phyloP scores from a whole-genome alignment of 2,888 invertebrate genomes.

The Orthosia gracilis region DNA sequence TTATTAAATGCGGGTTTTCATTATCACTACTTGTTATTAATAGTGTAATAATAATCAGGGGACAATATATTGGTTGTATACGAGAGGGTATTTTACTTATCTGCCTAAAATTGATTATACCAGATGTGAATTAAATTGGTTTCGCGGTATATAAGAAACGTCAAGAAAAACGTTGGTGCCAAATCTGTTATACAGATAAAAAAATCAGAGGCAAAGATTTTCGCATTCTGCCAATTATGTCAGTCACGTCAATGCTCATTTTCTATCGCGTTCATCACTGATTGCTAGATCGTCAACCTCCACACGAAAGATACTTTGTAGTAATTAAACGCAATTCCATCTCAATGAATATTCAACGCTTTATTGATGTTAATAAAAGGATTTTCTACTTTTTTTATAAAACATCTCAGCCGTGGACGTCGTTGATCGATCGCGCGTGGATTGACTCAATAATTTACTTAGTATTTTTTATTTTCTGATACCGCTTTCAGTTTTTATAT shows the following conservation, averaged over 20 bases:
- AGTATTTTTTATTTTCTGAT: slow-evolving; percentile 54
- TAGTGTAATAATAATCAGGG: slow-evolving; percentile 57
- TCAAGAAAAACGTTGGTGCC: slow-evolving; percentile 14
- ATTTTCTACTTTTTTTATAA: slow-evolving; percentile 62
- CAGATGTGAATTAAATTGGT: not conserved
- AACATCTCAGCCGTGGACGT: slow-evolving; percentile 43
- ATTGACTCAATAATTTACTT: slow-evolving; percentile 65
- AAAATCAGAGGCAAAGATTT: slow-evolving; percentile 45
- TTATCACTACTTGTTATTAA: slow-evolving; percentile 54
- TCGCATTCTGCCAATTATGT: slow-evolving; percentile 58
- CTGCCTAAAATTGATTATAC: slow-evolving; percentile 12
- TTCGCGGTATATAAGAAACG: slow-evolving; percentile 13
- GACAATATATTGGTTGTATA: slow-evolving; percentile 30
- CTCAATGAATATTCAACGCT: slow-evolving; percentile 73
- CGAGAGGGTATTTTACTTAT: slow-evolving; percentile 6
- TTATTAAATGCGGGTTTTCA: slow-evolving; percentile 47
- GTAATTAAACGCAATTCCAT: slow-evolving; percentile 76
- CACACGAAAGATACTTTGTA: slow-evolving; percentile 67
- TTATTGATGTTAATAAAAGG: slow-evolving; percentile 66
- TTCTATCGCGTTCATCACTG: slow-evolving; percentile 59
- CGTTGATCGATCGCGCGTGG: slow-evolving; percentile 65
- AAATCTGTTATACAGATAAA: slow-evolving; percentile 20
- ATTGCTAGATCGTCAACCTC: slow-evolving; percentile 63
- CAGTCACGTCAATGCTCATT: slow-evolving; percentile 53
- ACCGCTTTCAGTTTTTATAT: slow-evolving; percentile 48